phyloP scores from a whole-genome alignment of 2,888 invertebrate genomes.

The Branchinecta sandiegonensis region DNA sequence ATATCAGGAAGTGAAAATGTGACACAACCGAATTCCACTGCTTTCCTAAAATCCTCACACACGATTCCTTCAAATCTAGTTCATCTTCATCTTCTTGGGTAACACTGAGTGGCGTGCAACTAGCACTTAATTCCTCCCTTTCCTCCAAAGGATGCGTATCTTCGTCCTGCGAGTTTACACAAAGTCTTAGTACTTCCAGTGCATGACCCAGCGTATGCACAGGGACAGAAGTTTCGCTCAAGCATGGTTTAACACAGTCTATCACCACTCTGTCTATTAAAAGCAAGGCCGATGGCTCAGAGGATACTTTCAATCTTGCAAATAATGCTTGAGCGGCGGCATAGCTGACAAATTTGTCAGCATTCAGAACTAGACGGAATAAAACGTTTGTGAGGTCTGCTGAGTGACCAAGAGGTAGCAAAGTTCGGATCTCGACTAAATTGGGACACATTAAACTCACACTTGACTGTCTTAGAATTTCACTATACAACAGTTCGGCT shows the following conservation, averaged over 20 bases:
- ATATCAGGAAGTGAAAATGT: constrained; percentile 39
- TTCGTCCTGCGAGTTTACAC: constrained; percentile 26
- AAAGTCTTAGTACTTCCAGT: constrained; percentile 25
- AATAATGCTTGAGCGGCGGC: constrained; percentile 63
- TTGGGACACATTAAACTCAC: constrained; percentile 18
- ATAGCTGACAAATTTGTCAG: constrained; percentile 64
- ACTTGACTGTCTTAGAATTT: constrained; percentile 21
- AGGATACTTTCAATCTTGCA: constrained; percentile 66
- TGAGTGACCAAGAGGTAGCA: constrained; percentile 17
- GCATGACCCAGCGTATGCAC: constrained; percentile 27
- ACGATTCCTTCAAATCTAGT: constrained; percentile 52
- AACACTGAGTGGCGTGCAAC: constrained; percentile 2
- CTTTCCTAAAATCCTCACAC: constrained; percentile 66
- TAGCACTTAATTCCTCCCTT: constrained; percentile 13
- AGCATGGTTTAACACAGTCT: constrained; percentile 44
- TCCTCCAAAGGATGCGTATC: constrained; percentile 47
- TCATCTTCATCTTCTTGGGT: constrained; percentile 50
- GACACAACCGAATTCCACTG: constrained; percentile 69
- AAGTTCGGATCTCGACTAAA: constrained; percentile 10
- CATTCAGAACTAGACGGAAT: constrained; percentile 58
- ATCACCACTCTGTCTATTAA: constrained; percentile 47
- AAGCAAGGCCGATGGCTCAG: constrained; percentile 60
- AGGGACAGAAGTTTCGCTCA: constrained; percentile 48
- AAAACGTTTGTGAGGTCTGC: constrained; percentile 34
- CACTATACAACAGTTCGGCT: constrained; percentile 21